Conservation (phyloP, 2,797 vertebrate genomes). For the Sylvilagus floridanus region DNA sequence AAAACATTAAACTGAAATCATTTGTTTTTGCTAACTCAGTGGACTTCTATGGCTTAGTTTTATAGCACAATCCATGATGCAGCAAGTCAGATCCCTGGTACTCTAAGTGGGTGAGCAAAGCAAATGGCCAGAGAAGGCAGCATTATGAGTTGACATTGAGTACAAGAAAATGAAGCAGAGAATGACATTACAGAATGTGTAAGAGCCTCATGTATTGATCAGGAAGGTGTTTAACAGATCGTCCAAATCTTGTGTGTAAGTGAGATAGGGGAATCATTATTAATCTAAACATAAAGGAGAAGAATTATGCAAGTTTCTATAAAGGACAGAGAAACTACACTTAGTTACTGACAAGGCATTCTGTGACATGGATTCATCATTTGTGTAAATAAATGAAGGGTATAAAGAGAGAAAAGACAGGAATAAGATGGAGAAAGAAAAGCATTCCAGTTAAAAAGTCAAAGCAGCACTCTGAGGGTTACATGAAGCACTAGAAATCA, state of each 20-base stretch:
- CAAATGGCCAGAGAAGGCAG: background rate
- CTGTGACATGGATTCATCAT: background rate
- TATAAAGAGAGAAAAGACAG: background rate
- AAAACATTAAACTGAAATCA: background rate
- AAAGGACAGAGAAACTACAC: background rate
- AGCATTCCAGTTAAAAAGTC: background rate
- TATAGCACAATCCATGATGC: background rate
- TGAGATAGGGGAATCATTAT: background rate
- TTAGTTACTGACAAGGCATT: background rate
- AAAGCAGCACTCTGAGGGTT: background rate
- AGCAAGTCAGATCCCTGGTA: background rate
- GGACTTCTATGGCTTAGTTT: background rate
- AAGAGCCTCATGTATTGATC: background rate
- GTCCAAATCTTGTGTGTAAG: background rate
- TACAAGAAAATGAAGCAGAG: background rate
- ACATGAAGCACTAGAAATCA: background rate
- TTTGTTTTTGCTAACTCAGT: background rate
- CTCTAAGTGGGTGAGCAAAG: accelerated
- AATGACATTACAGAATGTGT: background rate
- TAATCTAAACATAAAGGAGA: background rate
- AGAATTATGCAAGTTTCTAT: background rate
- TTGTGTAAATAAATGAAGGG: background rate
- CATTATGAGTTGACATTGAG: background rate
- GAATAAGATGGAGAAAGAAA: background rate
- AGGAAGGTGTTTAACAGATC: background rate